phyloP scores from a whole-genome alignment of 2,888 invertebrate species.

The Cerceris rybyensis region DNA sequence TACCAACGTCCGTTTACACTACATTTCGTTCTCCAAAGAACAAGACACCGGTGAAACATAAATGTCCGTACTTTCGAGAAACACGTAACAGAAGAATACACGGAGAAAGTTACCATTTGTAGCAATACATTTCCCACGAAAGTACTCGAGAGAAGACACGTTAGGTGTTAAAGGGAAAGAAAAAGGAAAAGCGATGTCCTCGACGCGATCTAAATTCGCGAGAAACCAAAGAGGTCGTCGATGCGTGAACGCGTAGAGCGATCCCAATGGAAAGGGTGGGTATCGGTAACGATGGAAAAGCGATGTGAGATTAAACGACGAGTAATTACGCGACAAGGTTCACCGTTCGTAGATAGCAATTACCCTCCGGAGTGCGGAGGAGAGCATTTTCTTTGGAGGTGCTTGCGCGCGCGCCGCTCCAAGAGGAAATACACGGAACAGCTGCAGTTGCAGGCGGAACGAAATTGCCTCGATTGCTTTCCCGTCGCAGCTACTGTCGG shows the following conservation, averaged over 20 bases:
- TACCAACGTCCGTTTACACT: too few species aligned
- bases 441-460: constrained; percentile 59
- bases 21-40: too few species aligned
- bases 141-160: background rate
- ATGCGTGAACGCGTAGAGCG: constrained; percentile 17
- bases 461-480: constrained; percentile 70
- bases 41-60: too few species aligned
- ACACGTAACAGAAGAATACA: too few species aligned
- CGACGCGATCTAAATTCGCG: constrained; percentile 1
- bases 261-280: constrained; percentile 29
- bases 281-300: constrained; percentile 56
- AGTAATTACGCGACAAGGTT: constrained; percentile 72
- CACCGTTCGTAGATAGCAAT: constrained; percentile 67
- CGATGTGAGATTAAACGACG: constrained; percentile 56
- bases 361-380: constrained; percentile 46
- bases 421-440: constrained; percentile 50
- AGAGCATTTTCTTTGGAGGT: constrained; percentile 58
- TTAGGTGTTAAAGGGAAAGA: background rate
- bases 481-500: constrained; percentile 52
- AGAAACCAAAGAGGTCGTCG: constrained; percentile 4
- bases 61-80: too few species aligned
- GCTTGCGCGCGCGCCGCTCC: constrained; percentile 16
- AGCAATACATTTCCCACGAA: background rate
- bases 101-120: background rate
- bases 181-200: background rate